These are phyloP conservation scores for Spermophilus dauricus DNA, from an alignment of 2,113 vertebrate species.

Conservation along the genomic window DNA sequence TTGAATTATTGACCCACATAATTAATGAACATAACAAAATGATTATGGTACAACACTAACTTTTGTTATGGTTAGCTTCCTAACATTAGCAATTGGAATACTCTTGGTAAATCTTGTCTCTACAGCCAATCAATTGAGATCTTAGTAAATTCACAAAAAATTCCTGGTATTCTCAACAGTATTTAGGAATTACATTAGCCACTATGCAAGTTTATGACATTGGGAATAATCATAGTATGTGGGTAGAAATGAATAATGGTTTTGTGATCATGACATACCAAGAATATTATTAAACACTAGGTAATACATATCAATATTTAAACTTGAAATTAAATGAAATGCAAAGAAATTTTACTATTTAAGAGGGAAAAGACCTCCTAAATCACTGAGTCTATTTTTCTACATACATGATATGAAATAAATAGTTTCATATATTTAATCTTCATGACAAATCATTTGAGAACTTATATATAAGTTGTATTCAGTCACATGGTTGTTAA, in stretches of 20 bases:
- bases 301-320: constrained; percentile 18
- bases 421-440: constrained; percentile 48
- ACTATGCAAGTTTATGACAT: background rate
- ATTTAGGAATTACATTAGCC: background rate
- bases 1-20: constrained; percentile 54
- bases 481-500: background rate
- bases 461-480: background rate
- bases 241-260: background rate
- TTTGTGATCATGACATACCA: constrained; percentile 38
- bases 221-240: background rate
- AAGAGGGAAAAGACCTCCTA: background rate
- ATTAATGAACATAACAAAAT: constrained; percentile 4
- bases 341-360: constrained; percentile 13
- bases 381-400: constrained; percentile 20
- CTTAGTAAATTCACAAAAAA: constrained; percentile 35
- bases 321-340: constrained; percentile 45
- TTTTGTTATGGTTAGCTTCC: constrained; percentile 28
- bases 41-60: constrained; percentile 35
- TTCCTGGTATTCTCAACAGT: background rate
- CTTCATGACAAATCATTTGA: constrained; percentile 15
- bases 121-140: background rate
- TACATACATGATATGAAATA: constrained; percentile 54
- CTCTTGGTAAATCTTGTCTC: background rate
- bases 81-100: constrained; percentile 25
- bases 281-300: constrained; percentile 7